Percentiles rank a stretch among this genome's conserved stretches.
phyloP scores from a whole-genome alignment of 2,888 invertebrate genomes.

The Aricia artaxerxes region DNA sequence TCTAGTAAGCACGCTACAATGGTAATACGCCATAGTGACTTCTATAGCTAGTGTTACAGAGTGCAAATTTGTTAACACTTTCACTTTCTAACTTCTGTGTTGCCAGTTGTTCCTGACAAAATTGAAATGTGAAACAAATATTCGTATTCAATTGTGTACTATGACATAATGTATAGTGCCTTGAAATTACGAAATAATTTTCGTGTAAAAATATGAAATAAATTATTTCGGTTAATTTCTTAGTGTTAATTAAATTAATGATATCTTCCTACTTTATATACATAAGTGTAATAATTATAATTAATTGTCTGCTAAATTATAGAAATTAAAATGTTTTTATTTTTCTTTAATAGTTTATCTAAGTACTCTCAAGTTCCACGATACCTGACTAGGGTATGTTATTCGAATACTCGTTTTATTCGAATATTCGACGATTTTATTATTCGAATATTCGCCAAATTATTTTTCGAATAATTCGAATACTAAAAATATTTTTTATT shows the following conservation, averaged over 20 bases:
- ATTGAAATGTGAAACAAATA: neutral
- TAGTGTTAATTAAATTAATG: conserved; percentile 9
- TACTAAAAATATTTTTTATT: too few relatives aligned
- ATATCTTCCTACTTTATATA: neutral
- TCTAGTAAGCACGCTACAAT: conserved; percentile 55
- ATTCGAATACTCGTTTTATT: too few relatives aligned
- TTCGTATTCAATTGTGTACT: neutral
- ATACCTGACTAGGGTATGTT: neutral
- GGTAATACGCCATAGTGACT: neutral
- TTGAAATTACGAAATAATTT: neutral
- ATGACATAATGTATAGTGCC: neutral
- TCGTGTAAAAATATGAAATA: neutral
- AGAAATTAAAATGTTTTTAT: conserved; percentile 9
- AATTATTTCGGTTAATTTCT: neutral
- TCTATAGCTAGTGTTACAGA: neutral
- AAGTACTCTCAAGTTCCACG: conserved; percentile 19
- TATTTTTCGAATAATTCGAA: too few relatives aligned
- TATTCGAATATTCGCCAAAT: too few relatives aligned
- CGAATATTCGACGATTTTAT: too few relatives aligned
- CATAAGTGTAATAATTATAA: conserved; percentile 17
- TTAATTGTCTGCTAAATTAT: conserved; percentile 3
- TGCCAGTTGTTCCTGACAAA: neutral
- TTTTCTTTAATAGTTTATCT: neutral
- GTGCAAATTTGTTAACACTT: conserved; percentile 2
- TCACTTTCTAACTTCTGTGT: neutral